Evolutionary conservation across 2,797 vertebrate species (phyloP).

Genomic region (Aplochiton taeniatus): DNA sequence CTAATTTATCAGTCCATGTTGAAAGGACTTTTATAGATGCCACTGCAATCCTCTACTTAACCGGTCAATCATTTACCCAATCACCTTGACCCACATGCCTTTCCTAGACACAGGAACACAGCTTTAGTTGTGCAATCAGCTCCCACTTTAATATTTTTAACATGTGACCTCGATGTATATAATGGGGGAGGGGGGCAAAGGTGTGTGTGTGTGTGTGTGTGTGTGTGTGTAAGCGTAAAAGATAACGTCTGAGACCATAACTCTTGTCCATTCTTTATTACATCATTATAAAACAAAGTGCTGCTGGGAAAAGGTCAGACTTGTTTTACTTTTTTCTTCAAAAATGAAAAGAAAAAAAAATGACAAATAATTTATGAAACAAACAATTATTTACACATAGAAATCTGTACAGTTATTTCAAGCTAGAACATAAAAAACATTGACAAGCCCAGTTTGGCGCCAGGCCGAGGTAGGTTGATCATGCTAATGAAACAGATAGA

Average conservation of each 20-base stretch:
- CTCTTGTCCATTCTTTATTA: slow-evolving; percentile 58
- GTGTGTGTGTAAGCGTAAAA: slow-evolving; percentile 2
- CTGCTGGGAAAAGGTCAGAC: slow-evolving; percentile 57
- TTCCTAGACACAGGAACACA: neutral
- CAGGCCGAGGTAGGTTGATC: slow-evolving; percentile 76
- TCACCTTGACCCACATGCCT: slow-evolving; percentile 57
- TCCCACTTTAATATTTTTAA: neutral
- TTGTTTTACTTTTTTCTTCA: slow-evolving; percentile 38
- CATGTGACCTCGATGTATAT: slow-evolving; percentile 7
- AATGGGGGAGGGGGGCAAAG: slow-evolving; percentile 1
- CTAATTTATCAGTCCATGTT: slow-evolving; percentile 39
- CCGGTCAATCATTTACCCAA: slow-evolving; percentile 30
- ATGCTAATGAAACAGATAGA: slow-evolving; percentile 44
- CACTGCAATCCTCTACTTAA: slow-evolving; percentile 26
- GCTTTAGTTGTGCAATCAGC: neutral
- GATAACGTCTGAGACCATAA: slow-evolving; percentile 8
- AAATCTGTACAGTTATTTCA: slow-evolving; percentile 60
- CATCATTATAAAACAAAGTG: slow-evolving; percentile 60
- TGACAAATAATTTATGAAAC: slow-evolving; percentile 76
- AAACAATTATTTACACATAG: slow-evolving; percentile 64
- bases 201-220: slow-evolving; percentile 15
- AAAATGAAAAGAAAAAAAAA: slow-evolving; percentile 47
- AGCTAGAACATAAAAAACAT: slow-evolving; percentile 43
- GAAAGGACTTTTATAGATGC: slow-evolving; percentile 53
- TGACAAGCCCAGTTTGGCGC: slow-evolving; percentile 42